phyloP scores from a whole-genome alignment of 2,888 invertebrate genomes.

The Agrotis segetum region DNA sequence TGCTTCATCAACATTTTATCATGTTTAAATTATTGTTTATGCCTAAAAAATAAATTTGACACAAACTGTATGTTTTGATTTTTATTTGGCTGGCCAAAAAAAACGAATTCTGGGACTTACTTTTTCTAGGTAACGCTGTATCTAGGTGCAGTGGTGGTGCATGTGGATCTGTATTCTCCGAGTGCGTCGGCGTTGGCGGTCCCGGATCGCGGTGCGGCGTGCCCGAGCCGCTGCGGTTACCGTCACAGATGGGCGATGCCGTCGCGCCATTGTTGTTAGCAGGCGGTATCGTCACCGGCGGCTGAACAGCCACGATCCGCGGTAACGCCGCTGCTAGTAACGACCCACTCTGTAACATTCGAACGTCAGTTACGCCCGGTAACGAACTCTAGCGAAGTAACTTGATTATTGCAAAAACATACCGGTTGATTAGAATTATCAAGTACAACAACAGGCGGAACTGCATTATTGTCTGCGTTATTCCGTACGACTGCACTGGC shows the following conservation, averaged over 20 bases:
- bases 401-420: slow-evolving; percentile 33
- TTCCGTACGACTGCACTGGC: slow-evolving; percentile 78
- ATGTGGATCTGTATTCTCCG: slow-evolving; percentile 86
- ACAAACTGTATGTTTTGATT: not conserved
- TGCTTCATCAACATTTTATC: not conserved
- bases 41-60: not conserved
- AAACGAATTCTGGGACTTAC: slow-evolving; percentile 64
- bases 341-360: slow-evolving; percentile 89
- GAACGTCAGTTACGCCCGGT: not conserved
- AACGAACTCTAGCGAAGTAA: not conserved
- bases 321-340: slow-evolving; percentile 93
- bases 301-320: slow-evolving; percentile 89
- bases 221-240: slow-evolving; percentile 75
- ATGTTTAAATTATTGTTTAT: not conserved
- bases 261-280: slow-evolving; percentile 80
- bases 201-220: slow-evolving; percentile 86
- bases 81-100: not conserved
- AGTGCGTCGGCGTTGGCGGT: slow-evolving; percentile 89
- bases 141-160: slow-evolving; percentile 89
- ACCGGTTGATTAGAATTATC: slow-evolving; percentile 87
- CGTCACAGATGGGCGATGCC: slow-evolving; percentile 72
- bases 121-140: slow-evolving; percentile 90
- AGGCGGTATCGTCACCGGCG: slow-evolving; percentile 75
- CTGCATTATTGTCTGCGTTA: slow-evolving; percentile 75
- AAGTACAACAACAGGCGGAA: slow-evolving; percentile 85